phyloP scores from a whole-genome alignment of 2,797 vertebrate species.

The Dendrocincla tyrannina region DNA sequence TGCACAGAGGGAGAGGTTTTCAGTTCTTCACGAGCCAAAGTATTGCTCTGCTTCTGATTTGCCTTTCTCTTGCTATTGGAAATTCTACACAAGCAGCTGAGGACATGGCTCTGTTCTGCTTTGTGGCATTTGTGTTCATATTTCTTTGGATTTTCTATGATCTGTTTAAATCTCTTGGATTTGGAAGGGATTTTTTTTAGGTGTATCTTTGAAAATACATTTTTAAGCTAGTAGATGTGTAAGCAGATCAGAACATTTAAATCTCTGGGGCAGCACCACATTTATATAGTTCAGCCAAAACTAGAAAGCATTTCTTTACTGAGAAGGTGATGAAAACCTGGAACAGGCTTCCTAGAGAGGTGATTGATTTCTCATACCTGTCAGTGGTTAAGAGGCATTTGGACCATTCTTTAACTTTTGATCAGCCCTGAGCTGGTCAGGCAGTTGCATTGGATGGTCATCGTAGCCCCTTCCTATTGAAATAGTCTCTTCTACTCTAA shows the following conservation, averaged over 20 bases:
- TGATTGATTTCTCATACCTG: neutral
- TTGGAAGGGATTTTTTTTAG: neutral
- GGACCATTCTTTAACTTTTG: neutral
- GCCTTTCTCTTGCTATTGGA: neutral
- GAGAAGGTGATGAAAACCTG: neutral
- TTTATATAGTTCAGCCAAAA: neutral
- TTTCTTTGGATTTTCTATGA: neutral
- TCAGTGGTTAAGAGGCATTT: neutral
- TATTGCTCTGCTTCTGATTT: accelerated
- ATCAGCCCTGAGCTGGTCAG: neutral
- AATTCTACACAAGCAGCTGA: neutral
- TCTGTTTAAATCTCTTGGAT: neutral
- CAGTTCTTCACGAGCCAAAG: neutral
- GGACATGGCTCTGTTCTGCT: neutral
- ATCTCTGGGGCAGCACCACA: neutral
- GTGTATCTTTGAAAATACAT: neutral
- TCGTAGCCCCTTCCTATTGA: neutral
- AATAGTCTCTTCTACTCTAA: neutral
- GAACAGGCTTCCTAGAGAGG: neutral
- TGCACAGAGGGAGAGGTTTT: neutral
- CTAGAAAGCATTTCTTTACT: neutral
- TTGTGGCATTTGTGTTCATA: neutral
- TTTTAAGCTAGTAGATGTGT: neutral
- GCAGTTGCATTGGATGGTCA: neutral
- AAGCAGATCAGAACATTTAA: neutral